Base-by-base conservation (phyloP, 2,797 vertebrate genomes). In the Hippoglossus hippoglossus region DNA sequence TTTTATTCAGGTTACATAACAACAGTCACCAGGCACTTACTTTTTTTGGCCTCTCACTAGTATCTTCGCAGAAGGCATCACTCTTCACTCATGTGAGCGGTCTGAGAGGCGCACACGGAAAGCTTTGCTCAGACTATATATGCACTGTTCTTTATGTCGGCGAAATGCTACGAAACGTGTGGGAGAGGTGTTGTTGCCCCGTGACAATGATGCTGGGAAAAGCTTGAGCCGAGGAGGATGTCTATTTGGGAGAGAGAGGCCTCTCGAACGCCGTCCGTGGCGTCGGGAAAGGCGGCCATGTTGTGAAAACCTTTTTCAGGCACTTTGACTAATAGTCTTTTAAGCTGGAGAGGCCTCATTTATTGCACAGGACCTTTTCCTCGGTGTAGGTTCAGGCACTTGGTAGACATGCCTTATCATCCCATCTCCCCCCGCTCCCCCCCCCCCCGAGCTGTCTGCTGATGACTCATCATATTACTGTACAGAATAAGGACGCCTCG, bases 371-470 rank as follows among this genome's bases (percentile, higher is more conserved):
- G 87, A 92, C 85, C 77, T 90, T 89, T 90, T 82, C 79, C 88
- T 87, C 72, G 28, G 80, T 82, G 83, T 87, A 81, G 83, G 84
- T 88, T 87, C 83, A 85, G 83, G 80, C 88, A 80, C 87, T 91
- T 80, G 68, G 89, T 87, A 88, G 86, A 92, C 89, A 91, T 89
- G 92, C 92, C 92, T 94, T 92, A 93, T 88, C 81, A 78, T 79
- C 75, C 85, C 85, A 63, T 70, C 62, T 21, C 39, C 44, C 44
- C 67, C 28, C 7, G 31, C 16, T 34, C 11, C 19, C 55, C 49
- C 44, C 26, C 44, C 15, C 10, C 34, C 26, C 12, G 24, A 80
- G 75, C 79, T 66, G 77, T 86, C 82, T 80, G 75, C 60, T 59
- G 85, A 83, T 87, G 89, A 93, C 80, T 89, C 88, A 81, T 85